A percentile compares a stretch with the other conserved stretches of the same genome.
phyloP scores from a whole-genome alignment of 2,113 vertebrate species.

The Stigmatopora nigra region DNA sequence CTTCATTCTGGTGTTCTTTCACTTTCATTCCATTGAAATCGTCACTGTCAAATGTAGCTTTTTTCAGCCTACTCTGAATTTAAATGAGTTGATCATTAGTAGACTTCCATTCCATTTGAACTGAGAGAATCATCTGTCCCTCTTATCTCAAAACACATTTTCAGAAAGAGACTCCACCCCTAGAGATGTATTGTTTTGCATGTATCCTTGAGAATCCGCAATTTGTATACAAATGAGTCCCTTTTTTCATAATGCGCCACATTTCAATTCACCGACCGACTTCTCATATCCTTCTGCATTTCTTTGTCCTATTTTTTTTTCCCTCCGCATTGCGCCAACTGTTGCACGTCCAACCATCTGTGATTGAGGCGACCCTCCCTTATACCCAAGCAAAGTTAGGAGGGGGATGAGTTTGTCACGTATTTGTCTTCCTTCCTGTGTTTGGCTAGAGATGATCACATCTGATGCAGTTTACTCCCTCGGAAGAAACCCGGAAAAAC shows the following conservation, averaged over 20 bases:
- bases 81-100: too few species aligned
- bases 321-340: not conserved
- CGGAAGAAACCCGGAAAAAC: constrained; percentile 47
- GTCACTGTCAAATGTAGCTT: too few species aligned
- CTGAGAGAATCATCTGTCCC: not conserved
- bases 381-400: not conserved
- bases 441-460: constrained; percentile 63
- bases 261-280: not conserved
- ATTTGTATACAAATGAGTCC: not conserved
- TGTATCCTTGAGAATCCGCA: not conserved
- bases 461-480: constrained; percentile 49
- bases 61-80: too few species aligned
- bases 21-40: too few species aligned
- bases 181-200: not conserved
- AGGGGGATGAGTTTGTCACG: constrained; percentile 35
- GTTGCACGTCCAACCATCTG: not conserved
- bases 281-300: not conserved
- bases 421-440: constrained; percentile 73
- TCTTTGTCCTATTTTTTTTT: not conserved
- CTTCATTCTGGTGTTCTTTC: too few species aligned
- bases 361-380: constrained; percentile 19
- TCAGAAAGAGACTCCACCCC: not conserved
- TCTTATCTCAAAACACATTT: not conserved
- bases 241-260: not conserved
- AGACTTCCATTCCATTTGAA: too few species aligned